These are phyloP conservation scores for Pica pica DNA, from an alignment of 2,113 vertebrate genomes.

Conservation along the genomic window DNA sequence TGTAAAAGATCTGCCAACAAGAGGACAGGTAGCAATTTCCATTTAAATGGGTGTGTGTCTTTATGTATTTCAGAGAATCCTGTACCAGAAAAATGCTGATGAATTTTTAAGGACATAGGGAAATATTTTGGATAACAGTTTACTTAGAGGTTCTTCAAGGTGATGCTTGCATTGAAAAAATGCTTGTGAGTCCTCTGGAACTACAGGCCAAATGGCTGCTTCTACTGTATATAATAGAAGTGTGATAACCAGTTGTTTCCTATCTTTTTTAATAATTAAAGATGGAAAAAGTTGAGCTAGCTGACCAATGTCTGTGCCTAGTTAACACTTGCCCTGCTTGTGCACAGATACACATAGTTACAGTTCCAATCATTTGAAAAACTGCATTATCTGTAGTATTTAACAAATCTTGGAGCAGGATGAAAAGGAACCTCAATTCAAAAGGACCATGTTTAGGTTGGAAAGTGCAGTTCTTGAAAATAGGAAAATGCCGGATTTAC, in stretches of 20 bases:
- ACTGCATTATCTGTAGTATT: background rate
- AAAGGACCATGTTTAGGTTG: background rate
- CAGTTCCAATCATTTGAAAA: background rate
- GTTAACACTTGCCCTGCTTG: background rate
- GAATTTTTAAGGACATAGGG: background rate
- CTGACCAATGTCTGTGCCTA: background rate
- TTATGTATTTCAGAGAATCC: background rate
- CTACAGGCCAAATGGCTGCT: background rate
- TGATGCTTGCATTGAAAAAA: background rate
- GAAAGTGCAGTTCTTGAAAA: background rate
- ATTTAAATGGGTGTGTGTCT: background rate
- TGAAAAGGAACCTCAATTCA: background rate
- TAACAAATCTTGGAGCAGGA: background rate
- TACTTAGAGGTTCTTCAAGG: background rate
- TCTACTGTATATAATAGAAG: background rate
- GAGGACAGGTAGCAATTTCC: constrained; percentile 82
- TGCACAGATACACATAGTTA: background rate
- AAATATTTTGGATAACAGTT: background rate
- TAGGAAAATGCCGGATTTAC: background rate
- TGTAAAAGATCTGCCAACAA: constrained; percentile 82
- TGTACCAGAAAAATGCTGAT: background rate
- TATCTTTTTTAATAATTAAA: background rate
- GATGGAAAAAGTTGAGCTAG: background rate
- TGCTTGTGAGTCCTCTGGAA: background rate
- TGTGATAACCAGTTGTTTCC: background rate